phyloP scores from a whole-genome alignment of 2,113 vertebrate species.

The Abramis brama region DNA sequence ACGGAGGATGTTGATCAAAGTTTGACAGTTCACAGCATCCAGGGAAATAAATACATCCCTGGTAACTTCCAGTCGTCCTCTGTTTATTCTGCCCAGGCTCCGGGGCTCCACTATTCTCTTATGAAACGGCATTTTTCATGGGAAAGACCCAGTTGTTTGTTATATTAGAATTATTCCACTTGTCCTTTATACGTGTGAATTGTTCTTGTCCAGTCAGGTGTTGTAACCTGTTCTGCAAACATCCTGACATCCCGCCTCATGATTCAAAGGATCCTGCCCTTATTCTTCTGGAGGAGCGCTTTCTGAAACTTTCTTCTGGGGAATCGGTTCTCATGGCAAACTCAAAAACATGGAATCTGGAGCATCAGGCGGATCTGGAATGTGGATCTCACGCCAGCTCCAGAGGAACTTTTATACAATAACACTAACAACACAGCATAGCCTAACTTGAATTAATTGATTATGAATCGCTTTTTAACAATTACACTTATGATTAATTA shows the following conservation, averaged over 20 bases:
- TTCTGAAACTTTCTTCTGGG: conserved; percentile 16
- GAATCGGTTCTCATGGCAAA: background rate
- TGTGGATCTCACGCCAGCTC: background rate
- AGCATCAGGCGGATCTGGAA: background rate
- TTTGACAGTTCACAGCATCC: conserved; percentile 78
- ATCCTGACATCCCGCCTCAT: conserved; percentile 44
- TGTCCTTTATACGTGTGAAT: background rate
- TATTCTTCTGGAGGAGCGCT: conserved; percentile 12
- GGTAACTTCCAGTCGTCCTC: conserved; percentile 28
- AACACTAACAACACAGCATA: background rate
- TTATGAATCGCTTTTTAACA: background rate
- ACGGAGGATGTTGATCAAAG: conserved; percentile 75
- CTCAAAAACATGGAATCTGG: conserved; percentile 13
- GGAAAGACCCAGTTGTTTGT: background rate
- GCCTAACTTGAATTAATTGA: background rate
- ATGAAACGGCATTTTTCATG: conserved; percentile 78
- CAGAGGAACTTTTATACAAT: background rate
- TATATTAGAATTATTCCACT: background rate
- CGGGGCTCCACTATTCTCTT: conserved; percentile 75
- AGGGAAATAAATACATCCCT: conserved; percentile 71
- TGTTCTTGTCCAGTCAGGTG: background rate
- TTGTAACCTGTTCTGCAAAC: background rate
- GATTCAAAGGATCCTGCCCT: conserved; percentile 48
- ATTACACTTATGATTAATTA: too few relatives aligned
- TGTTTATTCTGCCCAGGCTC: conserved; percentile 67